Evolutionary conservation across 2,797 vertebrate genomes (phyloP), one percentile per base, ranked within the genome.

Genomic region (Picus viridis): DNA sequence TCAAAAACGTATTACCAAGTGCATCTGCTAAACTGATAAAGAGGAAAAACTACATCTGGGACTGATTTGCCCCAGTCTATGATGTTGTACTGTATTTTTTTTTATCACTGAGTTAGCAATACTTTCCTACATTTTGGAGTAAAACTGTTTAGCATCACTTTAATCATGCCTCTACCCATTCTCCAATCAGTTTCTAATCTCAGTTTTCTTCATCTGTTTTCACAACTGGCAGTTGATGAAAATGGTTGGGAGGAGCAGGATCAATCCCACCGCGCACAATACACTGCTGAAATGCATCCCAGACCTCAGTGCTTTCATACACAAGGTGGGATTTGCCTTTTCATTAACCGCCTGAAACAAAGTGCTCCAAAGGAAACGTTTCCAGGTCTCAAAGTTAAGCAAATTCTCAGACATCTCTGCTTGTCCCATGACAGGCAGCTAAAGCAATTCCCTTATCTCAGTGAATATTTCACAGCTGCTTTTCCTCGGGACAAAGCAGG

Each of bases 391-490:
- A 6, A 67, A 67, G 2, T 56, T 26, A 76, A 54, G 18, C 76
- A 65, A 76, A 85, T 58, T 6, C 49, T 9, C 61, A 73, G 53
- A 73, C 77, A 64, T 30, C 70, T 53, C 75, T 43, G 8, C 15
- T 74, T 72, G 36, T 39, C 87, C 77, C 16, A 1, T 3, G 59
- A 49, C 23, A 18, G 0, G 7, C 30, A 34, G 87, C 92, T 23
- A 43, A 69, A 70, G 32, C 4, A 34, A 74, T 82, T 65, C 85
- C 76, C 68, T 88, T 88, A 82, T 95, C 94, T 82, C 81, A 10
- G 43, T 17, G 83, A 71, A 43, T 69, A 63, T 79, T 83, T 86
- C 92, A 63, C 78, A 84, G 93, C 51, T 12, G 29, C 61, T 86
- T 85, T 82, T 74, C 75, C 79, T 41, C 3, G 6, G 67, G 59